Evolutionary conservation across 64 coral and sea anemone species (phyloP).

Genomic region (Porites lutea): DNA sequence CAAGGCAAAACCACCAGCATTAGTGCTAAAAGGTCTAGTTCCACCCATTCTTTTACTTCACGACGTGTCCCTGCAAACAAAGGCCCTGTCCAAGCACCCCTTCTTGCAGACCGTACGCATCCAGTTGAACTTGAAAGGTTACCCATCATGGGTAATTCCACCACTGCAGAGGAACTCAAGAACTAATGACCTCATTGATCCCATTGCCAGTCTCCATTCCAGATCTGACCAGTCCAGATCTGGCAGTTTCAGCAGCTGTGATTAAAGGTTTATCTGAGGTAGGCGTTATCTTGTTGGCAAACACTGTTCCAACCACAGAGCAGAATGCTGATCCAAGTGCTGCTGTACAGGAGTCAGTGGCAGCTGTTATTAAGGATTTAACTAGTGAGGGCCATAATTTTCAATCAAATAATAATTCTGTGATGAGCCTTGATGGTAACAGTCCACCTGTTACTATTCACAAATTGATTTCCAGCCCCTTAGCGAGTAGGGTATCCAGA

Average conservation of each 20-base stretch:
- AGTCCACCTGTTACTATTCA: too few relatives aligned
- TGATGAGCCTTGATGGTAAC: too few relatives aligned
- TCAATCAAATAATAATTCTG: too few relatives aligned
- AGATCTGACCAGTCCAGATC: not conserved
- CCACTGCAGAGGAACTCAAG: not conserved
- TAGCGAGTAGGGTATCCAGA: too few relatives aligned
- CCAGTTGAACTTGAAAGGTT: too few relatives aligned
- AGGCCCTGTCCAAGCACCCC: too few relatives aligned
- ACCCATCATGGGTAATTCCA: too few relatives aligned
- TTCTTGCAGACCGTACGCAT: too few relatives aligned
- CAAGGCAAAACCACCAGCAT: not conserved
- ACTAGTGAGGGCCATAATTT: not conserved
- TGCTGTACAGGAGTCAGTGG: conserved; percentile 1
- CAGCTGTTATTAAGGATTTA: not conserved
- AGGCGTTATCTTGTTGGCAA: not conserved
- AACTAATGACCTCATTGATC: not conserved
- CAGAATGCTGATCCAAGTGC: not conserved
- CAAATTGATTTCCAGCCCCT: too few relatives aligned
- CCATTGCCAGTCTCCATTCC: not conserved
- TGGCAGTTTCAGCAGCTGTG: not conserved
- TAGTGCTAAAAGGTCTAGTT: not conserved
- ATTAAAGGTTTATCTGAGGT: not conserved
- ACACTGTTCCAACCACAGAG: too few relatives aligned
- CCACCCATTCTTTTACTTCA: too few relatives aligned
- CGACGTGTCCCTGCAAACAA: too few relatives aligned